Conservation (phyloP, 2,888 invertebrate genomes). For the Acronicta aceris region DNA sequence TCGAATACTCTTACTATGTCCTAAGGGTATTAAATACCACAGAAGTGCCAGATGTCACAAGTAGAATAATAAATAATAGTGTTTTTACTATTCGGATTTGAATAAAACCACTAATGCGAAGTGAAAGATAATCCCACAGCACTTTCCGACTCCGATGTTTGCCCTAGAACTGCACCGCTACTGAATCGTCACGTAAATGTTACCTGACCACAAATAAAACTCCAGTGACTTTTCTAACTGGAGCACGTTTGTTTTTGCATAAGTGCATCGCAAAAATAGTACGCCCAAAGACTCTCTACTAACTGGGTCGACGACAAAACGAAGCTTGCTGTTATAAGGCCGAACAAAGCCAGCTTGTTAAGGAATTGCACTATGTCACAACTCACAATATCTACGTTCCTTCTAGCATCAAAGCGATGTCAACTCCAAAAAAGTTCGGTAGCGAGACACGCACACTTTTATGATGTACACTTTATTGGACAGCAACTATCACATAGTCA, state of each 20-base stretch:
- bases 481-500: no score
- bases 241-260: constrained; percentile 68
- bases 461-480: background rate
- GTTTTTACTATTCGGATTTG: background rate
- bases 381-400: no score
- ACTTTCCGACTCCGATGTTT: constrained; percentile 31
- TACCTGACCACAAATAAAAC: constrained; percentile 53
- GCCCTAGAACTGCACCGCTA: constrained; percentile 41
- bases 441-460: constrained; percentile 5
- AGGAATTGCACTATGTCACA: constrained; percentile 49
- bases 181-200: constrained; percentile 45
- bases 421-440: constrained; percentile 16
- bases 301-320: constrained; percentile 66
- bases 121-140: constrained; percentile 43
- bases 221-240: constrained; percentile 50
- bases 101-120: constrained; percentile 24
- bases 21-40: no score
- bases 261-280: constrained; percentile 67
- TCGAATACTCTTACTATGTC: no score
- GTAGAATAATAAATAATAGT: no score
- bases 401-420: constrained; percentile 13
- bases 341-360: constrained; percentile 63
- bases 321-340: constrained; percentile 67
- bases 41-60: no score
- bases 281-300: constrained; percentile 43